phyloP scores from a whole-genome alignment of 2,888 invertebrate species.

The Tineola bisselliella region DNA sequence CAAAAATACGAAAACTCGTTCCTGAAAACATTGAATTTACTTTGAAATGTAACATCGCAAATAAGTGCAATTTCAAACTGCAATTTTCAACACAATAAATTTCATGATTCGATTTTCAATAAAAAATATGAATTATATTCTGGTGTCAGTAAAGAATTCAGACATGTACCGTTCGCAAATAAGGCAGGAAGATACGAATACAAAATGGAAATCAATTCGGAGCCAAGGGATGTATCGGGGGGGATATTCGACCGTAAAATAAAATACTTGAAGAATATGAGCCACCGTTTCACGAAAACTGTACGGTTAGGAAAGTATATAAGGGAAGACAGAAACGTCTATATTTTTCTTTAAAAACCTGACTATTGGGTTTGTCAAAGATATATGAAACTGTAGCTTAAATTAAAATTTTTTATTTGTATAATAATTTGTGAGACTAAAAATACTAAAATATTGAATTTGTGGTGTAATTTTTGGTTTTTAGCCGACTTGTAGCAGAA shows the following conservation, averaged over 20 bases:
- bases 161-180: neutral
- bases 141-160: neutral
- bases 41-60: no score
- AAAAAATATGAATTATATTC: no score
- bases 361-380: neutral
- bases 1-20: no score
- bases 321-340: neutral
- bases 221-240: conserved; percentile 5
- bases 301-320: conserved; percentile 10
- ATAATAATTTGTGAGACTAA: no score
- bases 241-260: conserved; percentile 13
- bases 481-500: no score
- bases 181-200: neutral
- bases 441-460: no score
- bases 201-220: conserved; percentile 13
- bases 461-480: no score
- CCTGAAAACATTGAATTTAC: no score
- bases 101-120: no score
- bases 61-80: no score
- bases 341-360: neutral
- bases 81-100: no score
- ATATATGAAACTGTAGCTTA: neutral
- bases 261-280: conserved; percentile 13
- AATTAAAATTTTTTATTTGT: no score
- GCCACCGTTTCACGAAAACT: neutral